Evolutionary conservation across 2,888 invertebrate species (phyloP).

Genomic region (Oscheius sp.): DNA sequence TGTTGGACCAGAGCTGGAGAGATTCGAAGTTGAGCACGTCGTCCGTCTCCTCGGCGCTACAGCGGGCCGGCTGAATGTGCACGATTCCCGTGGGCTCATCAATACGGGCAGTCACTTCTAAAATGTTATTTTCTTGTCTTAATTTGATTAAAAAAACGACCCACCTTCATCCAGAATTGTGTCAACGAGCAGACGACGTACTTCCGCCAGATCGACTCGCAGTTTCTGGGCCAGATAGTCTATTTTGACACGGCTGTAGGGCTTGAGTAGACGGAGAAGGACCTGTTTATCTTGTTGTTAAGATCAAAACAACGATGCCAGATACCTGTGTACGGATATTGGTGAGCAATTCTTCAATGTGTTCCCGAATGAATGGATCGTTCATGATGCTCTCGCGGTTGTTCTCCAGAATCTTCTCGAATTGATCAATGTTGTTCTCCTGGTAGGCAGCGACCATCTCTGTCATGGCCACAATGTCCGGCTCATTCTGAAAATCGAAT

Average conservation of each 20-base stretch:
- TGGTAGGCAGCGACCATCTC: constrained; percentile 83
- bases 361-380: constrained; percentile 97
- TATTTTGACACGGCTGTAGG: constrained; percentile 97
- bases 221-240: constrained; percentile 89
- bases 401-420: constrained; percentile 86
- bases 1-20: constrained; percentile 43
- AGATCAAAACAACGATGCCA: neutral
- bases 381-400: constrained; percentile 92
- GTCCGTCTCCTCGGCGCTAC: constrained; percentile 26
- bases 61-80: neutral
- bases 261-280: constrained; percentile 93
- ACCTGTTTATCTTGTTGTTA: constrained; percentile 76
- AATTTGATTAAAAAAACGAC: neutral
- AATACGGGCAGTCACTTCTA: constrained; percentile 21
- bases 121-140: neutral
- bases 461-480: constrained; percentile 98
- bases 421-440: constrained; percentile 75
- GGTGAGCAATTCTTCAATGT: constrained; percentile 84
- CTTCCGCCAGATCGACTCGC: constrained; percentile 80
- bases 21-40: constrained; percentile 39
- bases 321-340: constrained; percentile 89
- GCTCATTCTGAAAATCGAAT: constrained; percentile 82
- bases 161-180: constrained; percentile 93
- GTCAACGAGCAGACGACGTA: constrained; percentile 93
- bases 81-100: constrained; percentile 30